Percentiles rank a stretch among this genome's conserved stretches.
Conservation (phyloP, 2,113 vertebrate genomes). For the Prinia subflava region DNA sequence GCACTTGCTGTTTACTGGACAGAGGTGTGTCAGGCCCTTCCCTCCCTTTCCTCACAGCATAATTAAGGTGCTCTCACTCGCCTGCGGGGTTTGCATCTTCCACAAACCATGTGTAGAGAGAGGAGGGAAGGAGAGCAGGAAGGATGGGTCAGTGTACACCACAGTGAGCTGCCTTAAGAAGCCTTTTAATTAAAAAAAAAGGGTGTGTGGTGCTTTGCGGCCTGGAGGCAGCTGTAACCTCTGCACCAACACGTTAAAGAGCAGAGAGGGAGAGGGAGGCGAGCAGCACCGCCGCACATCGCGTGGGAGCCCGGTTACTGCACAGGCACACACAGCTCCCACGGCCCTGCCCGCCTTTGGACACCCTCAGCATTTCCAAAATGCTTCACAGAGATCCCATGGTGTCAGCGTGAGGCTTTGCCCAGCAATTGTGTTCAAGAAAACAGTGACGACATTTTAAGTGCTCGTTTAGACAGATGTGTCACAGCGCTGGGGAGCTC, state of each 20-base stretch:
- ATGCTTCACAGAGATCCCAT: rapidly evolving
- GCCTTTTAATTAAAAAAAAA: conserved; percentile 42
- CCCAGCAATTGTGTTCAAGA: neutral
- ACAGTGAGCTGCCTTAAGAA: neutral
- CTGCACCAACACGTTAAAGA: neutral
- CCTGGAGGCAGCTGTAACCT: conserved; percentile 26
- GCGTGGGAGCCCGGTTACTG: neutral
- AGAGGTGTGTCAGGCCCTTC: neutral
- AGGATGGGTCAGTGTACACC: neutral
- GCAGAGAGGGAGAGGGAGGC: neutral
- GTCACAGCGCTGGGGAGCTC: neutral
- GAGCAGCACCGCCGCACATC: neutral
- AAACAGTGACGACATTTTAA: neutral
- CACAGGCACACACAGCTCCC: neutral
- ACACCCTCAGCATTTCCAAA: neutral
- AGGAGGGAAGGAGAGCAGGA: neutral
- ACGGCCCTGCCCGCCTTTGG: neutral
- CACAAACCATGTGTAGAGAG: neutral
- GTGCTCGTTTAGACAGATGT: neutral
- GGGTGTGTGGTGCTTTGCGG: neutral
- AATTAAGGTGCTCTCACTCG: neutral
- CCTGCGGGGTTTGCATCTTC: neutral
- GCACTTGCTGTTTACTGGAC: neutral
- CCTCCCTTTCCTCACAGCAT: neutral
- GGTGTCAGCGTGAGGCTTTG: neutral